These are phyloP conservation scores for Acanthornis magna DNA, from an alignment of 2,797 vertebrate genomes.

Conservation along the genomic window DNA sequence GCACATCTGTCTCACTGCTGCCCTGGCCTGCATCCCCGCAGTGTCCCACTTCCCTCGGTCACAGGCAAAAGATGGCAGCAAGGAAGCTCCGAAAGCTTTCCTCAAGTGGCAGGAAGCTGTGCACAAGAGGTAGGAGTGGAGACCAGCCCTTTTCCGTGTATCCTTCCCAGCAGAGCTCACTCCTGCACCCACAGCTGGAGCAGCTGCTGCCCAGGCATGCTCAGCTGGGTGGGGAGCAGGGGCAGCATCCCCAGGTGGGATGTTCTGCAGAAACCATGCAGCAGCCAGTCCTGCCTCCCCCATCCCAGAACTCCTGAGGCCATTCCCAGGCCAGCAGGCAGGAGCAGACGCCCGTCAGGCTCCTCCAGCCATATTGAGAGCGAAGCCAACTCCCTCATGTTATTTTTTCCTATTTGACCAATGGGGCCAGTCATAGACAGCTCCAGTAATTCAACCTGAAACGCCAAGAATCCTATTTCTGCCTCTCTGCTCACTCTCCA, in stretches of 20 bases:
- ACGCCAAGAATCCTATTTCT: background rate
- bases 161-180: background rate
- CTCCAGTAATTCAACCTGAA: slow-evolving; percentile 42
- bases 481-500: background rate
- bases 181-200: background rate
- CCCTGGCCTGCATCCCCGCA: background rate
- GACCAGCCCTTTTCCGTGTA: accelerated
- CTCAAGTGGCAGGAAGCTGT: background rate
- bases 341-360: background rate
- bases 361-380: background rate
- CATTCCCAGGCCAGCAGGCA: background rate
- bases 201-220: background rate
- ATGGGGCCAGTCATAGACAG: background rate
- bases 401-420: slow-evolving; percentile 1
- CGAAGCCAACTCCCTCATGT: background rate
- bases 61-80: accelerated
- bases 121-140: background rate
- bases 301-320: background rate
- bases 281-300: background rate
- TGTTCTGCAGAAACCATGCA: background rate
- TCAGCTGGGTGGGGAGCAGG: background rate
- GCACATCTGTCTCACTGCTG: background rate
- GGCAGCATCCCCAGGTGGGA: background rate
- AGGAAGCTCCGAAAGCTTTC: background rate
- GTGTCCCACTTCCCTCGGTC: accelerated